These are phyloP conservation scores for Catotricha subobsoleta DNA, from an alignment of 2,888 invertebrate genomes.

Conservation along the genomic window DNA sequence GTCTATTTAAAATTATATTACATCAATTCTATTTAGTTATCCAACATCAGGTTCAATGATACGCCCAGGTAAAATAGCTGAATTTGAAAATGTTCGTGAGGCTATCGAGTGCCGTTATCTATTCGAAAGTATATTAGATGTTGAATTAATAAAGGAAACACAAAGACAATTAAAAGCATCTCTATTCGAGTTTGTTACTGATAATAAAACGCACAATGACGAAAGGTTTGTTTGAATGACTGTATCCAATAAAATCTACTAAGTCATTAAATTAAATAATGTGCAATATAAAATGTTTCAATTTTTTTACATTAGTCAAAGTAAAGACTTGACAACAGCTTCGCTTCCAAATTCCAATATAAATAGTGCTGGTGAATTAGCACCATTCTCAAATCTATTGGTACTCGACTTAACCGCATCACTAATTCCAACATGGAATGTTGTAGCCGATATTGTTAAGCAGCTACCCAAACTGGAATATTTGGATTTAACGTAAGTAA, in stretches of 20 bases:
- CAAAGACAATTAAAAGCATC: conserved; percentile 62
- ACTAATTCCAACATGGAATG: conserved; percentile 28
- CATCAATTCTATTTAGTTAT: conserved; percentile 29
- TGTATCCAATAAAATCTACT: too few relatives aligned
- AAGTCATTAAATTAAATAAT: too few relatives aligned
- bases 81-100: conserved; percentile 50
- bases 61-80: conserved; percentile 58
- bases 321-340: conserved; percentile 20
- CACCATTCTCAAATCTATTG: conserved; percentile 23
- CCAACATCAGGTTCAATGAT: conserved; percentile 81
- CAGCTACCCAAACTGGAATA: conserved; percentile 23
- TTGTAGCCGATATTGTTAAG: conserved; percentile 23
- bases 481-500: conserved; percentile 23
- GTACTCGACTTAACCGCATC: conserved; percentile 25
- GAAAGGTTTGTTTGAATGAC: conserved; percentile 36
- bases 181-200: conserved; percentile 76
- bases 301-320: background rate
- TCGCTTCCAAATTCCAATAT: conserved; percentile 31
- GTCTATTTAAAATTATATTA: background rate
- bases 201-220: conserved; percentile 57
- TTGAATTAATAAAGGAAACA: conserved; percentile 39
- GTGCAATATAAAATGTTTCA: too few relatives aligned
- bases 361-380: conserved; percentile 46
- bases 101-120: conserved; percentile 55
- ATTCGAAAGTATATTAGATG: conserved; percentile 37